Base-by-base conservation (phyloP, 2,888 invertebrate species). In the Clistopyga incitator region DNA sequence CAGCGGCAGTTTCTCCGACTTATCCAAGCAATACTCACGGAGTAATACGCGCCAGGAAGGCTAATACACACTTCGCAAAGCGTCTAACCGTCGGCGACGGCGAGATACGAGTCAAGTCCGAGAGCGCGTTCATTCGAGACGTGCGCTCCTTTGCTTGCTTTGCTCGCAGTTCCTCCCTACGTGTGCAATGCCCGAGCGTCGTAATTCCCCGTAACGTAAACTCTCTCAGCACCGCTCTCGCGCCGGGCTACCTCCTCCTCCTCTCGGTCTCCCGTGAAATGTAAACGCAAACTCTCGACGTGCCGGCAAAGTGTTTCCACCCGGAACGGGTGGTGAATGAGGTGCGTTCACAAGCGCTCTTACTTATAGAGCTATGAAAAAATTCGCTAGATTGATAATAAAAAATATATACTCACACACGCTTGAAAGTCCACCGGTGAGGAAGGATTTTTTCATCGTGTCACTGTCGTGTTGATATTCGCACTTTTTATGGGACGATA, bases 81-180 rank as follows among this genome's bases (percentile, higher is more conserved):
- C 54, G 42, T 45, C 29, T 25, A 23, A 81, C 70, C 85, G 85
- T 86, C 82, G 74, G 34, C 68, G 82, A 84, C 85, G 85, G 84
- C 38, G 84, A 84, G 78, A 84, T 75, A 84, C 50, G 59, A 74
- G 47, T 70, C 75, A 45, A 78, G 68, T 74, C 82, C 64, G 83
- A 79, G 87, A 84, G 87, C 85, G 88, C 88, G 85, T 86, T 84
- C 84, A 84, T 84, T 80, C 47, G 72, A 76, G 72, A 83, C 85
- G 83, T 85, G 77, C 59, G 77, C 59, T 56, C 68, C 67, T 47
- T 77, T 61, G 72, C 68, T 78, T 68, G 76, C 71, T 71, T 52
- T 61, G 70, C 20, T 34, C 42, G 61, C 50, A 34, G 54, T 11
- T 25, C 29, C 45, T 65, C 34, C 56, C 52, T 61, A 79, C 70